Base-by-base conservation (phyloP, 2,113 vertebrate genomes). In the Petroica traversi region DNA sequence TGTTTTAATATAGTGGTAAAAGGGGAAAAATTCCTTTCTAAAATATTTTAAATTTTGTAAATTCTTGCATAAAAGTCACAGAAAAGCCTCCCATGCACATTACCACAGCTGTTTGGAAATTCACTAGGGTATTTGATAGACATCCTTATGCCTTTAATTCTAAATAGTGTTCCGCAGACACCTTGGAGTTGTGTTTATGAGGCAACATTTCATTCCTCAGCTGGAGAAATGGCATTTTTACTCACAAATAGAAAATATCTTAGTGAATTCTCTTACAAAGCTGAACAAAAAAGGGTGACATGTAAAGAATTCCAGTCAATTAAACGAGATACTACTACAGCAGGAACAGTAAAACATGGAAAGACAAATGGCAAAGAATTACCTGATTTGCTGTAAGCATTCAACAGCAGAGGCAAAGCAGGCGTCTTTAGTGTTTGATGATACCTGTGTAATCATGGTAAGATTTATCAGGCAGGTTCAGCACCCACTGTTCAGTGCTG, bases 351-450 rank as follows among this genome's bases (percentile, higher is more conserved):
- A 64, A 49, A 73, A 55, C 33, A 73, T 12, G 9, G 55, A 15
- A 25, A 78, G 48, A 34, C 22, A 69, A 40, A 82, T 74, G 58
- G 79, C 26, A 85, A 34, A 82, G 23, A 69, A 67, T 96, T 98
- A 99, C 99, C 99, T 99, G 97, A 99, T 99, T 96, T 99, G 99
- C 95, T 99, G 99, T 43, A 99, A 97, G 38, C 99, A 99, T 93
- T 99, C 99, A 38, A 99, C 98, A 24, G 99, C 99, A 40, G 99
- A 99, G 55, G 99, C 98, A 94, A 99, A 99, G 95, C 99, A 99
- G 91, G 97, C 97, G 3, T 99, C 99, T 97, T 99, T 99, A 45
- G 98, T 99, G 92, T 93, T 98, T 78, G 99, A 97, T 28, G 99
- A 96, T 40, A 99, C 98, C 99, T 99, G 88, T 36, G 74, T 19